Conservation (phyloP, 2,888 invertebrate species). For the Ochropacha duplaris region DNA sequence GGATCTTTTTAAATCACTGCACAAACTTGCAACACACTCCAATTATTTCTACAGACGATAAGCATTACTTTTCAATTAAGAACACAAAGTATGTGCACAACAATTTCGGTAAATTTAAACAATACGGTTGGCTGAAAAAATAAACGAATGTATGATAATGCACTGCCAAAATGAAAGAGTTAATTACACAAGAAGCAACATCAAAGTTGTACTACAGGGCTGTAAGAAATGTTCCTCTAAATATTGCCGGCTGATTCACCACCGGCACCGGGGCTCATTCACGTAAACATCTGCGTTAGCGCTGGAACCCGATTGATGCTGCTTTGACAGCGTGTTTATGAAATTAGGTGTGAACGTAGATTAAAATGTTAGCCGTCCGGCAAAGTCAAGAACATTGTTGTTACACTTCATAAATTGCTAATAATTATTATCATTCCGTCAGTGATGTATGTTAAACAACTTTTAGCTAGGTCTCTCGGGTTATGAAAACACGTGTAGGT, state of each 20-base stretch:
- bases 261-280: conserved; percentile 28
- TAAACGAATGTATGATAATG: neutral
- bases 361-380: conserved; percentile 29
- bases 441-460: neutral
- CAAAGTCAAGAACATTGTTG: conserved; percentile 28
- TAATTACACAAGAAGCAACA: conserved; percentile 23
- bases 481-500: neutral
- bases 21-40: too few species aligned
- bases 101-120: too few species aligned
- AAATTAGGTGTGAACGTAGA: conserved; percentile 36
- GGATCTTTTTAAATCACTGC: too few species aligned
- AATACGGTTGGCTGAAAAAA: too few species aligned
- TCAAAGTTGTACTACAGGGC: conserved; percentile 45
- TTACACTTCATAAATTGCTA: conserved; percentile 12
- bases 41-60: too few species aligned
- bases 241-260: conserved; percentile 51
- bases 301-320: conserved; percentile 54
- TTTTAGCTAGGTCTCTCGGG: neutral
- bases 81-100: neutral
- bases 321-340: conserved; percentile 62
- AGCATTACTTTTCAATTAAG: neutral
- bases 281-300: conserved; percentile 51
- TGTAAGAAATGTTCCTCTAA: conserved; percentile 31
- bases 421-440: conserved; percentile 3
- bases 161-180: neutral